Evolutionary conservation across 2,888 invertebrate species (phyloP), one percentile per base, ranked within the genome.

Genomic region (Cosmia trapezina): DNA sequence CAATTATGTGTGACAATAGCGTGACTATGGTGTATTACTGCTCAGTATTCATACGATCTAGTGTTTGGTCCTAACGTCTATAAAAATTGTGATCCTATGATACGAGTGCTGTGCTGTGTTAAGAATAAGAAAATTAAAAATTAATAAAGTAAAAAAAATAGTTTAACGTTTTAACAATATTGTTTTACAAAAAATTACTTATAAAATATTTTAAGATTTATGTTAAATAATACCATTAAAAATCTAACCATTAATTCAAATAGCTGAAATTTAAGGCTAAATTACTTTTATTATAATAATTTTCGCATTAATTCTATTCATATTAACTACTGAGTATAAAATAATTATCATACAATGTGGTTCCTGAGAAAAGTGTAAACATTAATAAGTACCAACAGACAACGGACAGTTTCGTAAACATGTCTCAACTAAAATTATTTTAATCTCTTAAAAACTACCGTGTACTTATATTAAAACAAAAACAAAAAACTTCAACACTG

Each of bases 1-100:
- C 83, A 90, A 90, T 90, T 89, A 90, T 73, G 64, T 76, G 68
- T 80, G 85, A 82, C 87, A 86, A 81, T 89, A 72, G 87, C 90
- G 87, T 89, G 90, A 88, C 89, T 62, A n/a, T 63, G 70, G 75
- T 68, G 68, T 61, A 76, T 78, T 76, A 76, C 65, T 62, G 63
- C 43, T 76, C 74, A 75, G 63, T 78, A 65, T 71, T 43, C 76
- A 70, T 62, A 73, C 73, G 62, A 49, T 71, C 63, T 74, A 69
- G 76, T 80, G 81, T 75, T 68, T 70, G 64, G 47, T 70, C 64
- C 45, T 43, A 66, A 80, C 72, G 73, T 77, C 66, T 73, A 61
- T 68, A 3, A 33, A 63, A 67, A 65, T 54, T 41, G 81, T 79
- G 66, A 57, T 69, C 71, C 69, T 66, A 62, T 19, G n/a, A 53